Conservation (phyloP, 2,113 vertebrate genomes). For the Crotalus horridus region DNA sequence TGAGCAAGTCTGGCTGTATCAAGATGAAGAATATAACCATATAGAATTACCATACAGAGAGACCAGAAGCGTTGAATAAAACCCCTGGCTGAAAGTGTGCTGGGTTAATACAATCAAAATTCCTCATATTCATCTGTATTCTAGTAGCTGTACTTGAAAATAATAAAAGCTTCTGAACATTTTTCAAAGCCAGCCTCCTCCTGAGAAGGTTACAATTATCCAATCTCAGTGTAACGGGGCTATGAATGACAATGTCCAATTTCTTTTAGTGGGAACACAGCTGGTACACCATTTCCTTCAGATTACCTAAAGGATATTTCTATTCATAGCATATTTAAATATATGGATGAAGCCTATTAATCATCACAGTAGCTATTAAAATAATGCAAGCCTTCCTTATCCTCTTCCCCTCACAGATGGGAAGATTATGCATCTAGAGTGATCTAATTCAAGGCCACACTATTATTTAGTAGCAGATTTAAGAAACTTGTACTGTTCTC, state of each 20-base stretch:
- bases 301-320: not conserved
- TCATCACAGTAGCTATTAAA: not conserved
- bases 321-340: not conserved
- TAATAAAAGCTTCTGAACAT: not conserved
- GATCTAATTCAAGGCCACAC: not conserved
- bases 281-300: not conserved
- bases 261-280: not conserved
- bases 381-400: not conserved
- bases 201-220: not conserved
- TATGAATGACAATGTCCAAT: not conserved
- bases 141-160: not conserved
- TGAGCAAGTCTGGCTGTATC: not conserved
- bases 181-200: not conserved
- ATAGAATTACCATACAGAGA: not conserved
- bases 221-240: not conserved
- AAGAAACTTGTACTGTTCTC: not conserved
- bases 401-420: slow-evolving; percentile 6
- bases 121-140: not conserved
- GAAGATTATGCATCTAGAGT: not conserved
- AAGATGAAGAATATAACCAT: not conserved
- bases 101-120: not conserved
- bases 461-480: not conserved
- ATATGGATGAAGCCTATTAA: not conserved
- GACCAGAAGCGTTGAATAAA: not conserved
- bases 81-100: not conserved